Evolutionary conservation across 2,797 vertebrate species (phyloP), one percentile per base, ranked within the genome.

Genomic region (Acanthurus lineatus): DNA sequence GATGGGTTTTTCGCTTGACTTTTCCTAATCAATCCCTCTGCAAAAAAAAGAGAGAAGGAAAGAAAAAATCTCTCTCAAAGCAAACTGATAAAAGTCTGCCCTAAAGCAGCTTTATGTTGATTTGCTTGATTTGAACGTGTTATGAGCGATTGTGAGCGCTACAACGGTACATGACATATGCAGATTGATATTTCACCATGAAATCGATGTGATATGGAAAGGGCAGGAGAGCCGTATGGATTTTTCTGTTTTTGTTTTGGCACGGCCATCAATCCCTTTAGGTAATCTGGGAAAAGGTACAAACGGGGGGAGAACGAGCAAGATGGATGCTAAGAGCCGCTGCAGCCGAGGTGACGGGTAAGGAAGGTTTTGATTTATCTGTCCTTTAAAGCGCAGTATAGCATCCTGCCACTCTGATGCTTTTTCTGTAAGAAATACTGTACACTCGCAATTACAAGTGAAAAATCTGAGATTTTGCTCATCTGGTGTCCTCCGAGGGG

Each of bases 141-240:
- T 75, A 58, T 64, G 73, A 42, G 40, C 45, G 57, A 80, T 79
- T 84, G 59, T 83, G 79, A 79, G 38, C 9, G 22, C 51, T 68
- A 62, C 72, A 70, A 74, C 56, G 63, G 51, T 62, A 87, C 79
- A 89, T 65, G 77, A 80, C 88, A 85, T 85, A 89, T 89, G 86
- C 77, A 89, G 86, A 93, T 90, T 86, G 85, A 92, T 92, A 90
- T 85, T 90, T 90, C 76, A 91, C 73, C 19, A 77, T 40, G 49
- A 81, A 91, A 94, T 94, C 91, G 79, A 93, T 94, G 75, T 51
- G 62, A 80, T 76, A 88, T 86, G 69, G 83, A 92, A 90, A 89
- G 88, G 85, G 82, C 82, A 82, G 65, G 60, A 58, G 83, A 85
- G 83, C 4, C 16, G 57, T 89, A 93, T 92, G 81, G 91, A 92